phyloP scores from a whole-genome alignment of 1,140 invertebrate species.

The Ptiloglossa arizonensis region DNA sequence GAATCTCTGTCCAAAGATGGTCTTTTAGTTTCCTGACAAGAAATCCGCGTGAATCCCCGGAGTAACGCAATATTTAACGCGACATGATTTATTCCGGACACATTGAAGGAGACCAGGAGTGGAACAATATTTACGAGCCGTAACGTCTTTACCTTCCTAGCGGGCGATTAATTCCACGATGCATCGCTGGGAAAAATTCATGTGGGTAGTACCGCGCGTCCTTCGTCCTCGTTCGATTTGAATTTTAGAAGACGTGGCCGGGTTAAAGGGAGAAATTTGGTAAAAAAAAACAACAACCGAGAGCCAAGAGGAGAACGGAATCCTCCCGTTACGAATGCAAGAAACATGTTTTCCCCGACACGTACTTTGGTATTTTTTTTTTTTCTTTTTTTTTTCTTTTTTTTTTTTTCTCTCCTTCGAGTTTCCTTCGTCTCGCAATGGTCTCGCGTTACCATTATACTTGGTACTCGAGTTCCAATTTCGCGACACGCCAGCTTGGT shows the following conservation, averaged over 20 bases:
- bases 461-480: neutral
- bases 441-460: conserved; percentile 29
- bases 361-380: too few species aligned
- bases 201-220: neutral
- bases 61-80: neutral
- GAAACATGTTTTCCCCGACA: too few species aligned
- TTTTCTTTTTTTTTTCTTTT: too few species aligned
- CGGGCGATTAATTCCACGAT: conserved; percentile 10
- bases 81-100: neutral
- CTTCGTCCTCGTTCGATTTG: neutral
- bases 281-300: neutral
- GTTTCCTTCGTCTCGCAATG: too few species aligned
- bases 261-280: neutral
- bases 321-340: neutral
- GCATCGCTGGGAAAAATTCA: neutral
- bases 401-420: neutral
- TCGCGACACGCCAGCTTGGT: conserved; percentile 7
- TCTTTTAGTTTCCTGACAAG: too few species aligned
- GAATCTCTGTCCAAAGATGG: too few species aligned
- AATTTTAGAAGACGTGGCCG: neutral
- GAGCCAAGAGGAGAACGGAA: neutral
- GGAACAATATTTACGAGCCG: neutral
- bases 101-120: neutral
- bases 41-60: too few species aligned
- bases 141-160: neutral